A percentile compares a stretch with the other conserved stretches of the same genome.
phyloP scores from a whole-genome alignment of 2,113 vertebrate genomes.

The Alectura lathami region DNA sequence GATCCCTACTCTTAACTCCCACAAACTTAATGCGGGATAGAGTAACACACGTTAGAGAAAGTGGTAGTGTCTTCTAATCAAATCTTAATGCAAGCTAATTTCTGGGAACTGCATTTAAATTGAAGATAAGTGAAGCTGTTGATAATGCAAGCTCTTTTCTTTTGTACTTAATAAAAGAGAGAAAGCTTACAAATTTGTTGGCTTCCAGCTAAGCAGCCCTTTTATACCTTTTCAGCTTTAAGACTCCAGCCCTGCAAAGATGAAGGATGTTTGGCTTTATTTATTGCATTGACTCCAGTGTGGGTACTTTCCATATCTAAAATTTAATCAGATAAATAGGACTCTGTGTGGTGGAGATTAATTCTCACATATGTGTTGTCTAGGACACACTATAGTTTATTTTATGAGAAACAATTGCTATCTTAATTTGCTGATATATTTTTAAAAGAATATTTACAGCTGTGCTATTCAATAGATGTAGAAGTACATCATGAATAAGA shows the following conservation, averaged over 20 bases:
- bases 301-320: slow-evolving; percentile 35
- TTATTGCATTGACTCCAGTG: not conserved
- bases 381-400: not conserved
- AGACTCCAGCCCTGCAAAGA: not conserved
- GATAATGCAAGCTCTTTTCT: not conserved
- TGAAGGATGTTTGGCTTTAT: not conserved
- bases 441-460: slow-evolving; percentile 33
- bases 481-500: not conserved
- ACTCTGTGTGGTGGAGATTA: slow-evolving; percentile 25
- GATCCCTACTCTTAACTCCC: not conserved
- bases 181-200: not conserved
- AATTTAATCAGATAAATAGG: slow-evolving; percentile 38
- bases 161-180: not conserved
- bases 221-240: slow-evolving; percentile 26
- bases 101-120: slow-evolving; percentile 1
- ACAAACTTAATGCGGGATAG: not conserved
- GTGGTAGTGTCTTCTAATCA: not conserved
- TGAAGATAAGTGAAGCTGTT: not conserved
- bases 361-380: slow-evolving; percentile 1
- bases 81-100: not conserved
- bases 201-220: not conserved
- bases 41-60: not conserved
- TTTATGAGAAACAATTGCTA: slow-evolving; percentile 28
- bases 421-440: slow-evolving; percentile 21
- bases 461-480: not conserved